phyloP scores from a whole-genome alignment of 2,888 invertebrate species.

The Ephialtes manifestator region DNA sequence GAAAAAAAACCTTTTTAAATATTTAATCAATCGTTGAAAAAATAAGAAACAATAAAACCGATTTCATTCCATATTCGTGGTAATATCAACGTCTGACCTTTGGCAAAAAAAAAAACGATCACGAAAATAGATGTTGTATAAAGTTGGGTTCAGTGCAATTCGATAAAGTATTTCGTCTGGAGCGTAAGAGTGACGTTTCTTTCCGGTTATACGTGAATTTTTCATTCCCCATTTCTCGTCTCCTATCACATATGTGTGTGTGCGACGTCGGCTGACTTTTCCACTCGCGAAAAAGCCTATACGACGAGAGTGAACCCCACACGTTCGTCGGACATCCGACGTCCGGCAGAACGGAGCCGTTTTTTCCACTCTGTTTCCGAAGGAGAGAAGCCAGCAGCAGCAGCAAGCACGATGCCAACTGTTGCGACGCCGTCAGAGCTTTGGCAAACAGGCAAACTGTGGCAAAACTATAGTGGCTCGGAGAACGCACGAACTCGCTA shows the following conservation, averaged over 20 bases:
- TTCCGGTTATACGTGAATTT: slow-evolving; percentile 45
- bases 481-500: slow-evolving; percentile 76
- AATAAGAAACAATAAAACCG: not conserved
- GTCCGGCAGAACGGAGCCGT: slow-evolving; percentile 26
- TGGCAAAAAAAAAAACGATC: slow-evolving; percentile 6
- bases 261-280: slow-evolving; percentile 17
- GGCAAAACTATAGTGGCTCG: slow-evolving; percentile 67
- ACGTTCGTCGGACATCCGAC: slow-evolving; percentile 37
- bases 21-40: no score
- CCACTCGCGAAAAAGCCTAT: slow-evolving; percentile 11
- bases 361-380: slow-evolving; percentile 16
- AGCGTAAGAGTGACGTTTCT: slow-evolving; percentile 25
- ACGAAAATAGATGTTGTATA: slow-evolving; percentile 12
- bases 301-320: not conserved
- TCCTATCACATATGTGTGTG: slow-evolving; percentile 25
- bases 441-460: slow-evolving; percentile 75
- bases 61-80: not conserved
- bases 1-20: no score
- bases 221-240: slow-evolving; percentile 44
- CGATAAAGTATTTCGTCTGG: slow-evolving; percentile 18
- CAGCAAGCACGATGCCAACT: slow-evolving; percentile 58
- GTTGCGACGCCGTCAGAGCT: slow-evolving; percentile 63
- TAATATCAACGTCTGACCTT: not conserved
- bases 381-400: not conserved
- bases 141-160: slow-evolving; percentile 20